A percentile compares a stretch with the other conserved stretches of the same genome.
Evolutionary conservation across 2,888 invertebrate genomes (phyloP).

Genomic region (Cybosia mesomella): DNA sequence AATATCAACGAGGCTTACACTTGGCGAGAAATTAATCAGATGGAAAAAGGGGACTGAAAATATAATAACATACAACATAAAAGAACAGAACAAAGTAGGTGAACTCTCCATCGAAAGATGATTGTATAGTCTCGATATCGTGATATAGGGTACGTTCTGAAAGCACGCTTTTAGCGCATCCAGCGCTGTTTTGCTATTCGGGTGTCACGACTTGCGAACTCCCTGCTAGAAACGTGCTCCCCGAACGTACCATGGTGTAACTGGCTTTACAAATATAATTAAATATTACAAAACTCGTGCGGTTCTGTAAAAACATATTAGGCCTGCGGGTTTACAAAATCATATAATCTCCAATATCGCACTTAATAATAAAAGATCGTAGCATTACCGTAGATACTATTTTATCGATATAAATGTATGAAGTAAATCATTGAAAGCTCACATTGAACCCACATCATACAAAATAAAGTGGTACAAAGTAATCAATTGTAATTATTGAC

Average conservation of each 20-base stretch:
- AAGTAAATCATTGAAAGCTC: constrained; percentile 2
- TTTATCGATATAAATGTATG: constrained; percentile 8
- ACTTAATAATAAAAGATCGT: constrained; percentile 12
- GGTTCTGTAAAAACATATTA: constrained; percentile 24
- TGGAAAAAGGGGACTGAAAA: neutral
- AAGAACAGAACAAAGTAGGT: neutral
- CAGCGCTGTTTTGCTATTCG: neutral
- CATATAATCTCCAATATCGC: constrained; percentile 18
- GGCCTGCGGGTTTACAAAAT: constrained; percentile 20
- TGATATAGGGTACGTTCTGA: neutral
- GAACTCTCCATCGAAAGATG: neutral
- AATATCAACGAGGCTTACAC: neutral
- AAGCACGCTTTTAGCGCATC: neutral
- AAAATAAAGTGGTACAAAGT: neutral
- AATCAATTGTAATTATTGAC: constrained; percentile 9
- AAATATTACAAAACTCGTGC: constrained; percentile 18
- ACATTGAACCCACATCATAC: constrained; percentile 11
- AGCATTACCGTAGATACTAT: constrained; percentile 12
- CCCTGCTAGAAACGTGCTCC: neutral
- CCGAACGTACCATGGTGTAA: constrained; percentile 10
- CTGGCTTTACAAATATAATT: constrained; percentile 16
- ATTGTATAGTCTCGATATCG: neutral
- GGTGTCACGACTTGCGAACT: neutral
- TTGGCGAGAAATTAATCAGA: neutral
- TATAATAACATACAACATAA: neutral